Evolutionary conservation across 2,113 vertebrate genomes (phyloP).

Genomic region (Lontra canadensis): DNA sequence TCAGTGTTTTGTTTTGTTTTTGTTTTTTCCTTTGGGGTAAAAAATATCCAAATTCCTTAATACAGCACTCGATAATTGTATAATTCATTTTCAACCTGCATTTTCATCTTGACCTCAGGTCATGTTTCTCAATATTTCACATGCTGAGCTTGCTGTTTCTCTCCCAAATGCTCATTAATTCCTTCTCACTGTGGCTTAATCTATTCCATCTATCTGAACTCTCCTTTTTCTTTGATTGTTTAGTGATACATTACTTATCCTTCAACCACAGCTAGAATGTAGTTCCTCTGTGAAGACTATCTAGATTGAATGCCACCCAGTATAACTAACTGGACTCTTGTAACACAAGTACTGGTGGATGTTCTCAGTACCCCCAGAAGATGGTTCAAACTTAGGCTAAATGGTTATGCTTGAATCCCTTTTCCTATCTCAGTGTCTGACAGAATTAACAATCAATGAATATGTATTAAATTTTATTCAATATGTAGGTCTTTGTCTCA

Average conservation of each 20-base stretch:
- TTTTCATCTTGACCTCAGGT: constrained; percentile 18
- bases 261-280: background rate
- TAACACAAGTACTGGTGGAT: background rate
- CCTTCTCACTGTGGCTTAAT: background rate
- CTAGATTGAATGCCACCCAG: background rate
- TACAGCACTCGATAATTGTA: background rate
- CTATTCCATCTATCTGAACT: background rate
- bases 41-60: constrained; percentile 11
- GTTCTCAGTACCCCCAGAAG: background rate
- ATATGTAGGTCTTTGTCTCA: background rate
- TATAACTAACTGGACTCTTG: background rate
- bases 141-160: background rate
- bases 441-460: background rate
- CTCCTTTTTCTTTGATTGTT: background rate
- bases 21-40: background rate
- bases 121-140: background rate
- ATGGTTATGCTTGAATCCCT: background rate
- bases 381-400: background rate
- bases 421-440: background rate
- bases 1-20: background rate
- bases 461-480: background rate
- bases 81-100: background rate
- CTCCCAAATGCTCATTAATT: constrained; percentile 25
- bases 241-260: background rate
- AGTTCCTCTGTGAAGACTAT: background rate